phyloP scores from a whole-genome alignment of 1,140 invertebrate species.

The Metopolophium dirhodum region DNA sequence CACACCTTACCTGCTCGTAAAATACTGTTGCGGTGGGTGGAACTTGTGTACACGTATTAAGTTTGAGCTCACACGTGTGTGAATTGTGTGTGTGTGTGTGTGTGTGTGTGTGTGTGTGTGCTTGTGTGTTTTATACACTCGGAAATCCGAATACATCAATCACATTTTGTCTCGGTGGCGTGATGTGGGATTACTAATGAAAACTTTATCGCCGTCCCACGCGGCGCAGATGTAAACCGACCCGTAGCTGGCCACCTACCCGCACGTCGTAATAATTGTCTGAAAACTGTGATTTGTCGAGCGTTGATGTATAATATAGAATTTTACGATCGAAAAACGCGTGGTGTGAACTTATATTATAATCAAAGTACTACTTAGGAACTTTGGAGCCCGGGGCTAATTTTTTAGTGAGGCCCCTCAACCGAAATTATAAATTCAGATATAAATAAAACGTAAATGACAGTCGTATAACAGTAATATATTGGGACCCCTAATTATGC shows the following conservation, averaged over 20 bases:
- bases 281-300: background rate
- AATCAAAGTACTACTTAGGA: too few relatives aligned
- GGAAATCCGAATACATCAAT: conserved; percentile 40
- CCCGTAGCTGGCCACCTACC: background rate
- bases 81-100: background rate
- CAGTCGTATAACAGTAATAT: too few relatives aligned
- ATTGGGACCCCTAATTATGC: too few relatives aligned
- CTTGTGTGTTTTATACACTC: background rate
- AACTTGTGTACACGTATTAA: too few relatives aligned
- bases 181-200: conserved; percentile 33
- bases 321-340: background rate
- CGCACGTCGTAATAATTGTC: background rate
- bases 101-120: background rate
- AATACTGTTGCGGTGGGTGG: background rate
- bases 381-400: too few relatives aligned
- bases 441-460: too few relatives aligned
- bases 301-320: background rate
- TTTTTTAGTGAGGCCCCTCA: too few relatives aligned
- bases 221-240: conserved; percentile 12
- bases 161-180: conserved; percentile 14
- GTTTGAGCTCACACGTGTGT: background rate
- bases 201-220: conserved; percentile 1
- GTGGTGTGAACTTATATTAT: background rate
- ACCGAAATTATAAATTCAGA: too few relatives aligned
- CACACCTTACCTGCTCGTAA: background rate